Percentiles rank a stretch among this genome's conserved stretches.
Evolutionary conservation across 2,797 vertebrate genomes (phyloP).

Genomic region (Emydoidea blandingii): DNA sequence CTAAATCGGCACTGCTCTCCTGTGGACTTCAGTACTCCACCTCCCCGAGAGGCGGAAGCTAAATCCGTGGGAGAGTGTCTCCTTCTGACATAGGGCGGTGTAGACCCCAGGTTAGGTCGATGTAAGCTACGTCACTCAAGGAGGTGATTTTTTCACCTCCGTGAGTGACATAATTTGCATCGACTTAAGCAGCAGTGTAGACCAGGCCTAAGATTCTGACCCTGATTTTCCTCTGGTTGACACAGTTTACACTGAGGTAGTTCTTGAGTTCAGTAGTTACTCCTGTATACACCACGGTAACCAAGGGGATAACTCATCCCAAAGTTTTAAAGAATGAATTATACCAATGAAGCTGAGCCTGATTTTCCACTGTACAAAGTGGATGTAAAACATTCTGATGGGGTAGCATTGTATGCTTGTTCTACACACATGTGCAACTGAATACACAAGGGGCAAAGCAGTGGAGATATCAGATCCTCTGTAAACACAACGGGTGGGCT

Average conservation of each 20-base stretch:
- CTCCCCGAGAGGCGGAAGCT: too few species aligned
- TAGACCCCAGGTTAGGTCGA: too few species aligned
- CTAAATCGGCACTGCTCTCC: too few species aligned
- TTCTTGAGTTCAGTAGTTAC: not conserved
- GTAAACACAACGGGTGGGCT: not conserved
- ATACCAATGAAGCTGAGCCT: not conserved
- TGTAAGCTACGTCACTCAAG: too few species aligned
- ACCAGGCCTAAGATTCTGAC: not conserved
- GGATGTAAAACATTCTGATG: not conserved
- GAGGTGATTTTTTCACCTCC: too few species aligned
- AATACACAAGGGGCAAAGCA: not conserved
- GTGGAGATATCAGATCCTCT: not conserved
- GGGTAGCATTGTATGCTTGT: accelerated
- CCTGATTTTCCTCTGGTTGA: not conserved
- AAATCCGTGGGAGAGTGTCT: too few species aligned
- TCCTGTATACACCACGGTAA: not conserved
- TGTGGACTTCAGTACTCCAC: too few species aligned
- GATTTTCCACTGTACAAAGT: accelerated
- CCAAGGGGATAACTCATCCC: not conserved
- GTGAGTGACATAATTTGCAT: too few species aligned
- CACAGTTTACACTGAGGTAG: not conserved
- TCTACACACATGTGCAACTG: not conserved
- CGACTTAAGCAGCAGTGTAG: too few species aligned
- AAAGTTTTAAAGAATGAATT: slow-evolving; percentile 7
- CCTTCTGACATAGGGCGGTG: too few species aligned